A percentile compares a stretch with the other conserved stretches of the same genome.
Conservation (phyloP, 2,113 vertebrate species). For the Aix galericulata region DNA sequence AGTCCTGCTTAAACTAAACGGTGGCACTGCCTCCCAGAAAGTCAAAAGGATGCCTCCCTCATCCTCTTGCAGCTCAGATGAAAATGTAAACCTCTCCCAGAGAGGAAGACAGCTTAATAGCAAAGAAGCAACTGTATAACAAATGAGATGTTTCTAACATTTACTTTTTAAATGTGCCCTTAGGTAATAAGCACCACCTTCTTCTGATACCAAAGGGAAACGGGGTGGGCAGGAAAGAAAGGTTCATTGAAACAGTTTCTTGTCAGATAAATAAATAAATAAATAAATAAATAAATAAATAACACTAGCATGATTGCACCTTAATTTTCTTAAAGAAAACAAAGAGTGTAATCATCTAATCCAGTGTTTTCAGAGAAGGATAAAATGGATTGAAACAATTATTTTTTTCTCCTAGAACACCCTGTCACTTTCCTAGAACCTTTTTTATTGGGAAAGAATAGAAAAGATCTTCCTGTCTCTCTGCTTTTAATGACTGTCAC, state of each 20-base stretch:
- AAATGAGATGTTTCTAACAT: not conserved
- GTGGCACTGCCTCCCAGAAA: not conserved
- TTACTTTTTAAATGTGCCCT: not conserved
- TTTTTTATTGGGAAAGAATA: not conserved
- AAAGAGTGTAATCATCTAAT: not conserved
- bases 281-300: not conserved
- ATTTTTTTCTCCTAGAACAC: not conserved
- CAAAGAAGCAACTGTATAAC: not conserved
- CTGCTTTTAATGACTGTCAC: not conserved
- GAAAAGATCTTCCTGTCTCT: not conserved
- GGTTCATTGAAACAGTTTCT: not conserved
- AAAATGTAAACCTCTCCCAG: not conserved
- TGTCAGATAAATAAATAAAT: not conserved
- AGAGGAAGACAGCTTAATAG: not conserved
- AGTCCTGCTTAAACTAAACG: not conserved
- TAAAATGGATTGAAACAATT: not conserved
- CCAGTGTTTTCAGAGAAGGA: not conserved
- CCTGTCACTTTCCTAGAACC: not conserved
- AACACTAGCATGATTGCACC: not conserved
- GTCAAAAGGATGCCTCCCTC: not conserved
- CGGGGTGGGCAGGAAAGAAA: not conserved
- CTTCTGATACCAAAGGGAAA: not conserved
- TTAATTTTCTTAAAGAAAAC: not conserved
- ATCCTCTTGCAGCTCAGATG: not conserved
- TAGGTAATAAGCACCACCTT: rapidly evolving